Percentiles rank a stretch among this genome's conserved stretches.
These are phyloP conservation scores for Tetranychus piercei DNA, from an alignment of 2,888 invertebrate species.

Conservation along the genomic window DNA sequence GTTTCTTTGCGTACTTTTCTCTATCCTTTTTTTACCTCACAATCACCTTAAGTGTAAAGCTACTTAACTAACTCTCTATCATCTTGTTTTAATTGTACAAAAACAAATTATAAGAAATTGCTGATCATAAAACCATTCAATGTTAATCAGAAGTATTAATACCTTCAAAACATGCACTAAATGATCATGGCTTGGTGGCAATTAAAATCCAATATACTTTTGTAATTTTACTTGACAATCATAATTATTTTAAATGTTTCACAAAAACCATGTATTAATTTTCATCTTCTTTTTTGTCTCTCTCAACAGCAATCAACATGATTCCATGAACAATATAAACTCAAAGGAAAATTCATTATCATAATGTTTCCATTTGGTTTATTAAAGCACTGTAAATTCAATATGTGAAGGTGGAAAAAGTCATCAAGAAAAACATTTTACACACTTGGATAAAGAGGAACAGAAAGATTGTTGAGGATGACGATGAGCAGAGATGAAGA, in stretches of 20 bases:
- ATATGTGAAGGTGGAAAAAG: background rate
- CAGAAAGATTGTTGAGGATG: background rate
- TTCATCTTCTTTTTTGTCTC: background rate
- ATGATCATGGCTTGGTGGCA: no score
- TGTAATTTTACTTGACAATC: no score
- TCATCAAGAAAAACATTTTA: background rate
- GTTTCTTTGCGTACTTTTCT: background rate
- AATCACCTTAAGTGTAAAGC: background rate
- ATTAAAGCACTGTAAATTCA: background rate
- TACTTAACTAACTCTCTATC: background rate
- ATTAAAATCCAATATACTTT: no score
- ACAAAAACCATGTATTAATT: no score
- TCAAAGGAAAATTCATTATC: background rate
- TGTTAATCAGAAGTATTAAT: no score
- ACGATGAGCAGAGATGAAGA: background rate
- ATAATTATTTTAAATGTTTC: no score
- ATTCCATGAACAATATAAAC: background rate
- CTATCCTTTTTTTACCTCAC: background rate
- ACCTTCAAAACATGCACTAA: no score
- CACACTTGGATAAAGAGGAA: background rate
- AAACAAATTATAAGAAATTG: no score
- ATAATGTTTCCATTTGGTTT: background rate
- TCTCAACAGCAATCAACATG: background rate
- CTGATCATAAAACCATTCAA: no score
- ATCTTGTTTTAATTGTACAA: background rate